Evolutionary conservation across 2,113 vertebrate genomes (phyloP), one percentile per base, ranked within the genome.

Genomic region (Corythaixoides concolor): DNA sequence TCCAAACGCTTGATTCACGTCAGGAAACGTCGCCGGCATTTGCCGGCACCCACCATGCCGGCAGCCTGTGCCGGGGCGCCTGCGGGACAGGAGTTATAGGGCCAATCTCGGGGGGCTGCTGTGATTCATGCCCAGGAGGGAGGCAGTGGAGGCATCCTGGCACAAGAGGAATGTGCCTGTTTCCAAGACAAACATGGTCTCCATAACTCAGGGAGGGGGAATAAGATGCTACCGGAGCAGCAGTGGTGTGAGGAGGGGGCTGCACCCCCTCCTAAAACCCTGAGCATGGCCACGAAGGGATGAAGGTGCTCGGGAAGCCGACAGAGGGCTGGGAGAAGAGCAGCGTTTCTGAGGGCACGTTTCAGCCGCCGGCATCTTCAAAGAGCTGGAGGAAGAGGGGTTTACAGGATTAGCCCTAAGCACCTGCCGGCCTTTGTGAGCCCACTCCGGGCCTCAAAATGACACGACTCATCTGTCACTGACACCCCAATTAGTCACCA

Each of bases 211-310:
- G 5, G 41, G 35, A 39, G 18, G 4, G 27, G 67, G 55, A 85
- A 83, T 88, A 90, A 91, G 92, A 94, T 77, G 73, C 91, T 94
- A 93, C 93, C 72, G 83, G 98, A 92, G 93, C 93, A 93, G 94
- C 78, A 49, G 83, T 49, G 23, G 83, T 53, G 66, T 35, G 47
- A 88, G 89, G 97, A 41, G 92, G 97, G 96, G 96, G 97, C 96
- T 97, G 97, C 90, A 96, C 91, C 82, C 89, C 95, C 81, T 93
- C 90, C 66, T 30, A 35, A 70, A 95, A 94, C 96, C 97, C 90
- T 66, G 68, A 90, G 56, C 30, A 68, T 35, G 68, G 69, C 84
- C 67, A 15, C 12, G 85, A 68, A 90, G 94, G 67, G 80, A 49
- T 35, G 60, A 73, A 97, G 89, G 32, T 11, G 23, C 35, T 43